Conservation (phyloP, 2,888 invertebrate genomes). For the Meiosimyza platycephala region DNA sequence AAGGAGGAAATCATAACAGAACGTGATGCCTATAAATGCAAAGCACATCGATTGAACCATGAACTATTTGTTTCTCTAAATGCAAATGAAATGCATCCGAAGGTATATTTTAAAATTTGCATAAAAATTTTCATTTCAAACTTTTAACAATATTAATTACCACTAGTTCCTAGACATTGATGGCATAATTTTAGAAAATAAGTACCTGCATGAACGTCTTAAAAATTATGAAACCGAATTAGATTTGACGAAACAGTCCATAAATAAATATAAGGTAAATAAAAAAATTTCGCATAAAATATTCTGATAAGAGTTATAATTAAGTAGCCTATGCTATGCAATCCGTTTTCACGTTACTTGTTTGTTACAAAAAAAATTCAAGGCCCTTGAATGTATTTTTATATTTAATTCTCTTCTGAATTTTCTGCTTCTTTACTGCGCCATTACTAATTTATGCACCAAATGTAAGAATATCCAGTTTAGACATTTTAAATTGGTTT, state of each 20-base stretch:
- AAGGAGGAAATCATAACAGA: conserved; percentile 85
- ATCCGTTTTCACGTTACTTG: no score
- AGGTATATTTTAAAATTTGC: conserved; percentile 46
- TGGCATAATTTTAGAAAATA: conserved; percentile 83
- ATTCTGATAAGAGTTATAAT: no score
- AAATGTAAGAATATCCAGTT: no score
- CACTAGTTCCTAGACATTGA: conserved; percentile 78
- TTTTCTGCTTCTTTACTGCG: no score
- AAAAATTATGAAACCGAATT: conserved; percentile 84
- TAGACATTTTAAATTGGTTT: no score
- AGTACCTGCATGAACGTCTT: conserved; percentile 84
- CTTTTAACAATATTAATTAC: not conserved
- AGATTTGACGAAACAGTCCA: conserved; percentile 77
- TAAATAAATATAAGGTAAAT: conserved; percentile 79
- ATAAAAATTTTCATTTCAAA: not conserved
- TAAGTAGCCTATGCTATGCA: no score
- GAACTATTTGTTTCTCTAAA: conserved; percentile 79
- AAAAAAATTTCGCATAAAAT: not conserved
- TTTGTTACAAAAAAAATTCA: no score
- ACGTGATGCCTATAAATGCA: conserved; percentile 84
- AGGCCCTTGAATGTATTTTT: no score
- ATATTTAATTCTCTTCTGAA: no score
- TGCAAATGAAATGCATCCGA: conserved; percentile 62
- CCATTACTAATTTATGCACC: no score
- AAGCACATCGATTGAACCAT: conserved; percentile 84